Evolutionary conservation across 2,797 vertebrate species (phyloP), one percentile per base, ranked within the genome.

Genomic region (Podarcis siculus): DNA sequence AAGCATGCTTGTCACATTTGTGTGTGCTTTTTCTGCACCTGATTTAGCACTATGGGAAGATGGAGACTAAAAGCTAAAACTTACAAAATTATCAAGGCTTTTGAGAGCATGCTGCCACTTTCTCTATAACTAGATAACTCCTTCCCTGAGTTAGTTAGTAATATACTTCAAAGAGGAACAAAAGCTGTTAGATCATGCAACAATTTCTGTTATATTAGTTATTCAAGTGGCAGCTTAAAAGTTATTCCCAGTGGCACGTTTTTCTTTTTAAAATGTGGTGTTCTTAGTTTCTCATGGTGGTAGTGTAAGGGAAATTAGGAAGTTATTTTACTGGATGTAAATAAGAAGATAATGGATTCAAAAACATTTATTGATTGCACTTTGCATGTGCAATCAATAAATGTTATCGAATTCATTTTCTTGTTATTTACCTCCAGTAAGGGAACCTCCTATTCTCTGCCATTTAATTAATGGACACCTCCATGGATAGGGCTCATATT

Each of bases 51-150:
- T 7, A 55, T 0, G 32, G 67, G n/a, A 23, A 78, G 84, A 89
- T 30, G 1, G 21, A 82, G 75, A 71, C 19, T 80, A n/a, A 89
- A 55, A 87, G 32, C 32, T 80, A 78, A 91, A 90, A 32, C 10
- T n/a, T 0, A 30, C 19, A 67, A 1, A 80, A 35, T 55, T 23
- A 13, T 83, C 4, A 0, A 37, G 25, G 6, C 32, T 73, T 75
- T 92, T 91, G 35, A 45, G 39, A 89, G 64, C 45, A 5, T 77
- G 55, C 58, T 6, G 4, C 79, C 91, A 92, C 71, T 79, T 79
- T 79, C 88, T 92, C 35, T 17, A 21, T 83, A 73, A 55, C 30
- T 71, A 71, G 30, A 83, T 55, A 58, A 4, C 13, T 35, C 13
- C 79, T 4, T 81, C 1, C 58, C 4, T 87, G 9, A 0, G 19